Evolutionary conservation across 2,888 invertebrate species (phyloP).

Genomic region (Thymelicus acteon): DNA sequence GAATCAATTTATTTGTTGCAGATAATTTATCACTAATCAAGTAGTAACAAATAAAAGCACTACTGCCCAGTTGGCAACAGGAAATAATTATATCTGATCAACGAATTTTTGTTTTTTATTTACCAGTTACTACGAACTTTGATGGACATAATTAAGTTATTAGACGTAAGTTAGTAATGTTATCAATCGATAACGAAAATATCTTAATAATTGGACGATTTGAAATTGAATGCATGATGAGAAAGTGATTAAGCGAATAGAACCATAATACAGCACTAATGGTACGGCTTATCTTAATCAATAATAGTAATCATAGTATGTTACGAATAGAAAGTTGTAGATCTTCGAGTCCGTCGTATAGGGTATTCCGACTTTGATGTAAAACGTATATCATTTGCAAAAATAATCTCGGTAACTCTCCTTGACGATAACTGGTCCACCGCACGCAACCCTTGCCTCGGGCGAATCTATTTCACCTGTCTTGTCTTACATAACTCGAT

Average conservation of each 20-base stretch:
- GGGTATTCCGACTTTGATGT: slow-evolving; percentile 65
- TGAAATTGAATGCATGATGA: slow-evolving; percentile 9
- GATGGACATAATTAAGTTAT: slow-evolving; percentile 12
- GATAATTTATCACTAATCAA: background rate
- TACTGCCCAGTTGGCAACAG: slow-evolving; percentile 30
- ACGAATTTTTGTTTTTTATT: background rate
- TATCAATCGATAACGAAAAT: slow-evolving; percentile 5
- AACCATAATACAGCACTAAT: slow-evolving; percentile 3
- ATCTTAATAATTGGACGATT: slow-evolving; percentile 10
- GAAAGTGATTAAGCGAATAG: slow-evolving; percentile 10
- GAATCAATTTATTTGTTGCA: background rate
- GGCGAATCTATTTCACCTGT: slow-evolving; percentile 75
- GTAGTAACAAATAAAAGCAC: background rate
- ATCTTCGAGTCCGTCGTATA: slow-evolving; percentile 29
- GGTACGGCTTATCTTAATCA: slow-evolving; percentile 15
- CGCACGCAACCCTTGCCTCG: slow-evolving; percentile 75
- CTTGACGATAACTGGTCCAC: slow-evolving; percentile 73
- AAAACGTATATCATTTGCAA: slow-evolving; percentile 76
- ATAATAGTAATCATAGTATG: slow-evolving; percentile 17
- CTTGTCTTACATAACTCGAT: slow-evolving; percentile 53
- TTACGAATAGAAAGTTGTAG: slow-evolving; percentile 34
- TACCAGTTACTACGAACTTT: background rate
- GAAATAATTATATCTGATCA: slow-evolving; percentile 62
- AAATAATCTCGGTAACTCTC: slow-evolving; percentile 69
- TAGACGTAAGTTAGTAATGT: slow-evolving; percentile 36